phyloP scores from a whole-genome alignment of 2,888 invertebrate species.

The Cenopis cana region DNA sequence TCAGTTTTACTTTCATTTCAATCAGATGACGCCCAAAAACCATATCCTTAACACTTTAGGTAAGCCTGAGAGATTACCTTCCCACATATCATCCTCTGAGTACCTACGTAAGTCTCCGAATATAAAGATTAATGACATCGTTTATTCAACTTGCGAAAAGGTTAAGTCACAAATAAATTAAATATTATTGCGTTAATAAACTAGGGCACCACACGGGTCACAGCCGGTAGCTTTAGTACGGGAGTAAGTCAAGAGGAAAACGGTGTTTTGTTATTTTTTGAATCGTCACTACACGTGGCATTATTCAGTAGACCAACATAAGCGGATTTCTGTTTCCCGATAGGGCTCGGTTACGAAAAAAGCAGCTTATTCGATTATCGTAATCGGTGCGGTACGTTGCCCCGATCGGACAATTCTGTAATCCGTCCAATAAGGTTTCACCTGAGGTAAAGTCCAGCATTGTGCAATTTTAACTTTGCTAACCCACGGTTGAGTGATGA shows the following conservation, averaged over 20 bases:
- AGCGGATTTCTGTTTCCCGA: conserved; percentile 39
- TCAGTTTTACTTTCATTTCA: conserved; percentile 41
- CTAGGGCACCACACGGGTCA: conserved; percentile 37
- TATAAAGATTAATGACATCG: conserved; percentile 45
- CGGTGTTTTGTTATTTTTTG: conserved; percentile 13
- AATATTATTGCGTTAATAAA: conserved; percentile 42
- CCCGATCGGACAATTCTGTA: conserved; percentile 20
- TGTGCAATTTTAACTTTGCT: conserved; percentile 28
- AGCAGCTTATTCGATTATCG: conserved; percentile 40
- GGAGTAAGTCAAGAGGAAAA: conserved; percentile 31
- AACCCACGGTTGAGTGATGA: conserved; percentile 40
- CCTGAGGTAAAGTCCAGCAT: conserved; percentile 30
- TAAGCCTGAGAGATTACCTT: conserved; percentile 43
- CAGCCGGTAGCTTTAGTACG: conserved; percentile 33
- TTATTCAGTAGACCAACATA: conserved; percentile 34
- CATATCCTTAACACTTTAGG: conserved; percentile 43
- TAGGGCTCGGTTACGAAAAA: conserved; percentile 41
- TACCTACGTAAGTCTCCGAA: conserved; percentile 40
- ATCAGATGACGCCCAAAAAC: conserved; percentile 28
- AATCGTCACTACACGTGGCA: conserved; percentile 11
- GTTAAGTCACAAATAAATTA: conserved; percentile 44
- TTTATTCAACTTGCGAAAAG: conserved; percentile 45
- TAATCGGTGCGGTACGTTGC: conserved; percentile 35
- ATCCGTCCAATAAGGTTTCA: conserved; percentile 36
- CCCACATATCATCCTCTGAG: conserved; percentile 42